These are phyloP conservation scores for Drosophila neutralis DNA, from an alignment of 2,888 invertebrate genomes.

Conservation along the genomic window DNA sequence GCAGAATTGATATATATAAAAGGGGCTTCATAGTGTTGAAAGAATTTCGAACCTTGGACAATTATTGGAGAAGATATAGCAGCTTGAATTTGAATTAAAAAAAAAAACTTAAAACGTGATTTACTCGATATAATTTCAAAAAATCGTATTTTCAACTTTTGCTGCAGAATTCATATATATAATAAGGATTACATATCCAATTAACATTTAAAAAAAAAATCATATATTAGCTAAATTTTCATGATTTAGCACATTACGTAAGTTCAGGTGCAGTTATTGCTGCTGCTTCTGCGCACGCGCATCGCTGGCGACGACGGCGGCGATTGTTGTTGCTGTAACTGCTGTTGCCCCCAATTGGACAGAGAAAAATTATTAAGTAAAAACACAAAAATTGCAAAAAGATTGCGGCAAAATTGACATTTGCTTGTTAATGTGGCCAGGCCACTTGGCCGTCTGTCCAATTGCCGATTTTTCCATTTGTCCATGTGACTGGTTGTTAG, in stretches of 20 bases:
- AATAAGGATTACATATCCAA: constrained; percentile 6
- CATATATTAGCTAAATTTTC: constrained; percentile 66
- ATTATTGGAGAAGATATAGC: not conserved
- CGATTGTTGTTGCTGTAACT: constrained; percentile 25
- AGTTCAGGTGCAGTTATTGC: constrained; percentile 31
- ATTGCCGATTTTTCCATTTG: constrained; percentile 34
- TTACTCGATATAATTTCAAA: not conserved
- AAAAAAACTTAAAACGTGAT: not conserved
- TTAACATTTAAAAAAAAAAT: constrained; percentile 40
- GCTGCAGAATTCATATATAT: not conserved
- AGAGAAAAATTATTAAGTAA: constrained; percentile 73
- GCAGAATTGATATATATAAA: not conserved
- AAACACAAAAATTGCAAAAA: constrained; percentile 71
- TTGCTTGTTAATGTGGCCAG: constrained; percentile 77
- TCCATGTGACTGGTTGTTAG: constrained; percentile 22
- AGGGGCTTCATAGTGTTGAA: no score
- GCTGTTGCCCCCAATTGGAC: constrained; percentile 49
- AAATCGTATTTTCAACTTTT: not conserved
- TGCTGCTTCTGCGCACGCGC: constrained; percentile 51
- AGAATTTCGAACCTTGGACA: no score
- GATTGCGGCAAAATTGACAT: constrained; percentile 78
- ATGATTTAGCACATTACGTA: constrained; percentile 68
- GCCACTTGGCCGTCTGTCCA: constrained; percentile 28
- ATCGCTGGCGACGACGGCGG: constrained; percentile 31
- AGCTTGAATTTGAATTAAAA: not conserved